Percentiles rank a stretch among this genome's conserved stretches.
Conservation (phyloP, 2,888 invertebrate genomes). For the Notocelia uddmanniana region DNA sequence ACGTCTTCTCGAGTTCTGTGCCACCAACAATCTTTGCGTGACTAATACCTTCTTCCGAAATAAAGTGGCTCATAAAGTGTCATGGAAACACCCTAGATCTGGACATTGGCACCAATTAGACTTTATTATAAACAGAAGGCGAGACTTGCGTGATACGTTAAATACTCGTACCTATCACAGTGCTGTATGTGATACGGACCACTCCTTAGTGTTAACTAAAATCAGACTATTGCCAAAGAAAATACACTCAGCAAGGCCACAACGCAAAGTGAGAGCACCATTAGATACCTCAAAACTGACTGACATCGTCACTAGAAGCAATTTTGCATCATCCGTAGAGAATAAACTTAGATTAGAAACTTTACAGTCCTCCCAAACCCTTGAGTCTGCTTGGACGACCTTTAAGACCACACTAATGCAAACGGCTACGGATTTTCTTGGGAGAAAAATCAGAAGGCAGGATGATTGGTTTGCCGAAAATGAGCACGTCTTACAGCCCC, state of each 20-base stretch:
- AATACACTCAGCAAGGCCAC: neutral
- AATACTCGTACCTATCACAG: conserved; percentile 10
- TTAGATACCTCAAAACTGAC: neutral
- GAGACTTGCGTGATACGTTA: neutral
- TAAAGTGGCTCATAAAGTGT: neutral
- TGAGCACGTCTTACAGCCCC: neutral
- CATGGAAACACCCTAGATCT: neutral
- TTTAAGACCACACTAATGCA: neutral
- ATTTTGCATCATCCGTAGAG: neutral
- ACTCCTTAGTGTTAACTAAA: neutral
- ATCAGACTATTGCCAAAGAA: neutral
- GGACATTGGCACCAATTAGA: conserved; percentile 3
- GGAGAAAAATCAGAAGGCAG: neutral
- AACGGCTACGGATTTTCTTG: neutral
- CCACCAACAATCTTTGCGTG: conserved; percentile 7
- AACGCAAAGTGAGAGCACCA: neutral
- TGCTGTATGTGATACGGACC: conserved; percentile 8
- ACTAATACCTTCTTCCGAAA: neutral
- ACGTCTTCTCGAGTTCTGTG: conserved; percentile 50
- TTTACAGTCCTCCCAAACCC: neutral
- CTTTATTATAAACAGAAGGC: neutral
- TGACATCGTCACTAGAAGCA: neutral
- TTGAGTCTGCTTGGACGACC: neutral
- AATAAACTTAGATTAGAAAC: neutral
- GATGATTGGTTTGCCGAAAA: neutral